Base-by-base conservation (phyloP, 2,888 invertebrate species). In the Prostheceraeus crozeri region DNA sequence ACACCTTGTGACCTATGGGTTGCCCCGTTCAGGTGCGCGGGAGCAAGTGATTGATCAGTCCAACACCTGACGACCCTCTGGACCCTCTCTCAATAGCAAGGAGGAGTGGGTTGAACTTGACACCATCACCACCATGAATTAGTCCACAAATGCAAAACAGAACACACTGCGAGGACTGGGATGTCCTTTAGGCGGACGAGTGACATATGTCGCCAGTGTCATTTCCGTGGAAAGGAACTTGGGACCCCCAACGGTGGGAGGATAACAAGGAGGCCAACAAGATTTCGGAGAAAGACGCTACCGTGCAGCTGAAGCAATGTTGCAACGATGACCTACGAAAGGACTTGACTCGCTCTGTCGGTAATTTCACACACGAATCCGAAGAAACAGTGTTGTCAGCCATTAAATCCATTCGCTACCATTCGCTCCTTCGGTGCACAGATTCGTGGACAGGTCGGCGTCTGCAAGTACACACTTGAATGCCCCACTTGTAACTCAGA, bases 261-360 rank as follows among this genome's bases (percentile, higher is more conserved):
- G 66, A 67, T 52, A 66, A 67, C 36, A 62, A 62, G 0, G 36
- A 19, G 1, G 66, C 65, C 2, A 67, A 67, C 3, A 65, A 64
- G 19, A 21, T 65, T 0, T 36, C 40, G 0, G 65, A 62, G 10
- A 16, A 27, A 4, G 63, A 65, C 45, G 48, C 40, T 1, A 62
- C 65, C 1, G 61, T 66, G 11, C 63, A 65, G 52, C 62, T 66
- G 1, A 56, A 64, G 1, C 64, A 67, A 54, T 66, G 65, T 30
- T 67, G 66, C 31, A 63, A 67, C 31, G 65, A 66, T 21, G 27
- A 45, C 1, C 61, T 65, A 2, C 53, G 64, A 0, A 65, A 52
- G 14, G 63, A 67, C 51, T 54, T 65, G 1, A 65, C 65, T 1
- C 48, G 65, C 8, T 28, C 62, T 6, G 45, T 57, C 19, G 60